Evolutionary conservation across 2,797 vertebrate species (phyloP).

Genomic region (Parauchenoglanis ngamensis): DNA sequence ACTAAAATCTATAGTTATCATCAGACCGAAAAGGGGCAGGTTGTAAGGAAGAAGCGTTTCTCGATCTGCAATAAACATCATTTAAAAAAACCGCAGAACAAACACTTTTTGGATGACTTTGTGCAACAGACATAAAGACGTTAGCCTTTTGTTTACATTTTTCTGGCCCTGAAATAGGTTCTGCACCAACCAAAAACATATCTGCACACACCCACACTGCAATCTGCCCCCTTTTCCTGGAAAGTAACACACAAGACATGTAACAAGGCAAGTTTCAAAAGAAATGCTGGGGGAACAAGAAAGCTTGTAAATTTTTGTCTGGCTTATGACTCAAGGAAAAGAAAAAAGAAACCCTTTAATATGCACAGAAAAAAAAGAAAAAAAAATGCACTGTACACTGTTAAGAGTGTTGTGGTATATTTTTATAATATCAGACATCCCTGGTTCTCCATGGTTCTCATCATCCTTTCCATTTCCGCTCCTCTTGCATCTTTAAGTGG

Average conservation of each 20-base stretch:
- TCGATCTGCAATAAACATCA: background rate
- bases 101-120: background rate
- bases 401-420: background rate
- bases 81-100: background rate
- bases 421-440: background rate
- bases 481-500: constrained; percentile 11
- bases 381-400: background rate
- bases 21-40: background rate
- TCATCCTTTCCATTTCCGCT: constrained; percentile 1
- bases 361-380: background rate
- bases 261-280: background rate
- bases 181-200: background rate
- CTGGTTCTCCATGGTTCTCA: background rate
- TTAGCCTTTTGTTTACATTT: constrained; percentile 6
- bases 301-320: background rate
- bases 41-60: background rate
- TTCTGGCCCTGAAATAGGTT: constrained; percentile 14
- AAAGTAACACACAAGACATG: background rate
- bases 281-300: background rate
- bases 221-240: constrained; percentile 10
- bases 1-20: background rate
- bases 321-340: background rate
- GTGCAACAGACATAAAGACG: background rate
- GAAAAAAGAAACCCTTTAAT: background rate
- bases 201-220: background rate